Conservation (phyloP, 2,113 vertebrate genomes). For the Trogon melanurus region DNA sequence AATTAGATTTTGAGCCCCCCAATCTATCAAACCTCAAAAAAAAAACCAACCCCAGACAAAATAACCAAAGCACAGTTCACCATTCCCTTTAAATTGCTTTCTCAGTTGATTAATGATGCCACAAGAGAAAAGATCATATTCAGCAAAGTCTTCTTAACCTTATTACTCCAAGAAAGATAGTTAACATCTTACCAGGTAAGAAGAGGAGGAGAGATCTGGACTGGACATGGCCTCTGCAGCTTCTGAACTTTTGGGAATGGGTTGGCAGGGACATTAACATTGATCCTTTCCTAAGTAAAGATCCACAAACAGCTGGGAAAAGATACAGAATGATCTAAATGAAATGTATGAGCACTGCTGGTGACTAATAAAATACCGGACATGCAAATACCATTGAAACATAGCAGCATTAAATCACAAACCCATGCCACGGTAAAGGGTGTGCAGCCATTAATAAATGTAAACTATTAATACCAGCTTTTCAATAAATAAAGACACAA, state of each 20-base stretch:
- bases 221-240: not conserved
- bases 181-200: not conserved
- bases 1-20: not conserved
- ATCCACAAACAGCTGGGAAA: not conserved
- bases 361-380: conserved; percentile 48
- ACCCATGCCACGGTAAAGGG: not conserved
- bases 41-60: not conserved
- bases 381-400: conserved; percentile 34
- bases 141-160: not conserved
- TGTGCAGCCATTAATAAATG: conserved; percentile 34
- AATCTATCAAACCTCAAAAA: not conserved
- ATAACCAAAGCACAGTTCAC: not conserved
- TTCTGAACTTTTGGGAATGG: not conserved
- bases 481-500: conserved; percentile 44
- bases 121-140: not conserved
- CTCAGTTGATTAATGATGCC: not conserved
- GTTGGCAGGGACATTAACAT: no score
- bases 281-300: not conserved
- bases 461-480: conserved; percentile 33
- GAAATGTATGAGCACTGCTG: conserved; percentile 30
- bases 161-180: not conserved
- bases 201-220: not conserved
- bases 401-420: conserved; percentile 47
- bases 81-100: conserved; percentile 15
- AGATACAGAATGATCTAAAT: not conserved